These are phyloP conservation scores for Macquaria australasica DNA, from an alignment of 2,113 vertebrate species.

Conservation along the genomic window DNA sequence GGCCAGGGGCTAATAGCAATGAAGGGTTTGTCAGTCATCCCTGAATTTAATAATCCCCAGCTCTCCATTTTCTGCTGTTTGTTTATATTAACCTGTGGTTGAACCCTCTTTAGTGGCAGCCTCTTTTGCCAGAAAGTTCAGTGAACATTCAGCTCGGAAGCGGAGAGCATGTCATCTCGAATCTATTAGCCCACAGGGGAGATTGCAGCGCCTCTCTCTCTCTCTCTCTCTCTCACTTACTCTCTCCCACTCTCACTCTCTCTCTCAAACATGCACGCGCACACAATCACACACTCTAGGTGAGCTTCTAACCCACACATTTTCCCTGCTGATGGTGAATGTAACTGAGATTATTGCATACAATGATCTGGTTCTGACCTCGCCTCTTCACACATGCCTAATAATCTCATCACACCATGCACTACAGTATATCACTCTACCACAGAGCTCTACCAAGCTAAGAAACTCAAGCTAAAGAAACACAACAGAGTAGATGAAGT, in stretches of 20 bases:
- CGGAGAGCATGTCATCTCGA: conserved; percentile 93
- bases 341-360: conserved; percentile 86
- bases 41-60: conserved; percentile 93
- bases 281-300: conserved; percentile 63
- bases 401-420: conserved; percentile 85
- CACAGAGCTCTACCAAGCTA: conserved; percentile 16
- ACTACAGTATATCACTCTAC: conserved; percentile 67
- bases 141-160: conserved; percentile 91
- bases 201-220: conserved; percentile 77
- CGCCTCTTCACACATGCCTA: conserved; percentile 85
- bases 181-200: conserved; percentile 96
- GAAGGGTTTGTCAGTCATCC: conserved; percentile 93
- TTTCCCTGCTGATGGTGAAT: conserved; percentile 78
- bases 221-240: conserved; percentile 22
- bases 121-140: conserved; percentile 93
- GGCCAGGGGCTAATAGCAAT: conserved; percentile 94
- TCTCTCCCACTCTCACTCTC: conserved; percentile 12
- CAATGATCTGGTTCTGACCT: conserved; percentile 78
- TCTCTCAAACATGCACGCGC: conserved; percentile 41
- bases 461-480: conserved; percentile 4
- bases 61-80: conserved; percentile 93
- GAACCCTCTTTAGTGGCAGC: conserved; percentile 98
- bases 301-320: conserved; percentile 77
- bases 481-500: background rate
- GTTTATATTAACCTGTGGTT: conserved; percentile 98